A percentile compares a stretch with the other conserved stretches of the same genome.
These are phyloP conservation scores for Eulemur rufifrons DNA, from an alignment of 2,113 vertebrate species.

Conservation along the genomic window DNA sequence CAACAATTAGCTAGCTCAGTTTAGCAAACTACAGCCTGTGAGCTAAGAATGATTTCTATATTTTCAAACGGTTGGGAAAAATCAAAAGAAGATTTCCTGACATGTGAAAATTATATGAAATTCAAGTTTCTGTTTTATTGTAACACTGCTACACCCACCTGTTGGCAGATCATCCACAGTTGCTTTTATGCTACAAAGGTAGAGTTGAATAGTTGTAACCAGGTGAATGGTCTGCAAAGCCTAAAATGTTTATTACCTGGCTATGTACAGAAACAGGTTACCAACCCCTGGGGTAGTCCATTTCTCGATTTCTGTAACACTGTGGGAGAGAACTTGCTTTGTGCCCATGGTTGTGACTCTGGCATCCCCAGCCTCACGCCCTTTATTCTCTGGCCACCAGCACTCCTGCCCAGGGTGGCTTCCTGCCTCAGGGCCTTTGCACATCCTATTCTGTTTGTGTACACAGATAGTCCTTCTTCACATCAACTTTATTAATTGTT, in stretches of 20 bases:
- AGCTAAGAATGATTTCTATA: not conserved
- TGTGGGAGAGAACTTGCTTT: not conserved
- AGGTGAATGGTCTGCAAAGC: fast-evolving
- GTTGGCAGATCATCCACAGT: fast-evolving
- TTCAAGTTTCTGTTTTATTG: not conserved
- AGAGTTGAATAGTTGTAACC: fast-evolving
- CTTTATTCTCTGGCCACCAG: not conserved
- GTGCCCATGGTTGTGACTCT: too few relatives aligned
- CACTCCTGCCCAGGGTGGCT: not conserved
- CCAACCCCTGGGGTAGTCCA: not conserved
- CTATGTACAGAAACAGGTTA: not conserved
- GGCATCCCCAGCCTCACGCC: not conserved
- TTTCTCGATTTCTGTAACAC: not conserved
- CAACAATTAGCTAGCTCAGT: not conserved
- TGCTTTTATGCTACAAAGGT: fast-evolving
- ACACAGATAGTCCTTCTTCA: not conserved
- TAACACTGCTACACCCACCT: fast-evolving
- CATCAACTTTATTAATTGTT: not conserved
- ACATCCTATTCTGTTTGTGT: not conserved
- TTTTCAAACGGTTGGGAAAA: not conserved
- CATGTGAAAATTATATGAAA: not conserved
- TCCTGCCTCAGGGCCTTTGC: not conserved
- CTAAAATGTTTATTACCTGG: not conserved
- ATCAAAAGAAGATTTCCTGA: not conserved
- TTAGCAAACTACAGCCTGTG: not conserved